phyloP scores from a whole-genome alignment of 1,140 invertebrate species.

The Diorhabda sublineata region DNA sequence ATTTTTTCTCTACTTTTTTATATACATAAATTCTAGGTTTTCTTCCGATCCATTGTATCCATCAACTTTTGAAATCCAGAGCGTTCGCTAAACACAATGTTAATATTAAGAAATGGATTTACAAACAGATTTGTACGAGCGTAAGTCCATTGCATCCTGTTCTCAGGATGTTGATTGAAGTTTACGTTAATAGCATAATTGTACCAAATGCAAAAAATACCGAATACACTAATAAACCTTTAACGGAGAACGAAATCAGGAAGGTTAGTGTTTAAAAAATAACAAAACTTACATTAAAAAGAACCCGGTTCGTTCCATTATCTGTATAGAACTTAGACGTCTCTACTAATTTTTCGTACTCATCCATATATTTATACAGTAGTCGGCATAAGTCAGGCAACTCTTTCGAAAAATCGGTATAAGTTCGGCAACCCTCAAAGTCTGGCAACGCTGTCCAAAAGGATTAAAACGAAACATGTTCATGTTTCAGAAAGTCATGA shows the following conservation, averaged over 20 bases:
- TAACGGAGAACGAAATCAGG: slow-evolving; percentile 85
- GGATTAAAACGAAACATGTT: too few species aligned
- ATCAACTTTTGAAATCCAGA: slow-evolving; percentile 89
- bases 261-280: slow-evolving; percentile 44
- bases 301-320: too few species aligned
- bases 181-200: slow-evolving; percentile 91
- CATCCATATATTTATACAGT: too few species aligned
- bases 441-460: too few species aligned
- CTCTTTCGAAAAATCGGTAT: too few species aligned
- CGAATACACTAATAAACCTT: slow-evolving; percentile 76
- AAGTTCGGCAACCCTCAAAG: too few species aligned
- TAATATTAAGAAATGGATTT: slow-evolving; percentile 93
- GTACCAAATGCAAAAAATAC: slow-evolving; percentile 68
- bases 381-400: too few species aligned
- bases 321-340: too few species aligned
- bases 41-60: slow-evolving; percentile 95
- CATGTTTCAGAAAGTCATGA: too few species aligned
- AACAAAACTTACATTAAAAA: too few species aligned
- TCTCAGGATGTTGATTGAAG: slow-evolving; percentile 88
- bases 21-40: slow-evolving; percentile 56
- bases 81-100: slow-evolving; percentile 96
- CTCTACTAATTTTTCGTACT: too few species aligned
- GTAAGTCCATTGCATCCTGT: slow-evolving; percentile 87
- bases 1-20: neutral
- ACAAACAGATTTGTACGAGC: slow-evolving; percentile 84